A percentile compares a stretch with the other conserved stretches of the same genome.
Evolutionary conservation across 2,888 invertebrate genomes (phyloP).

Genomic region (Sarcophaga rosellei): DNA sequence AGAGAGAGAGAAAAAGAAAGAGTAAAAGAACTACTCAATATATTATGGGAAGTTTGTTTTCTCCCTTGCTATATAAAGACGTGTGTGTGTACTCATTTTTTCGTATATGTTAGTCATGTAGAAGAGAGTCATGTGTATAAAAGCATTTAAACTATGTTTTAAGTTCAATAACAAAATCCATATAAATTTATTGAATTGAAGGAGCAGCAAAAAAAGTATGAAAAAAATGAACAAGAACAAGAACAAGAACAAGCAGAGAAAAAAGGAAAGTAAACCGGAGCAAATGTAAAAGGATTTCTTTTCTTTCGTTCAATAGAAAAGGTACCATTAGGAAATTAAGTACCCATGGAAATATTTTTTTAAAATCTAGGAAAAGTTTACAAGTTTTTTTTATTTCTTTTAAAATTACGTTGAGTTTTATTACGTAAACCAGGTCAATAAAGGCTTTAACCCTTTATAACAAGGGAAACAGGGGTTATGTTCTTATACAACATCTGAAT

Average conservation of each 20-base stretch:
- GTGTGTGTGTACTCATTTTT: neutral
- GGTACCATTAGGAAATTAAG: no score
- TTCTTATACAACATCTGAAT: no score
- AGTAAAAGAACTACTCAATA: neutral
- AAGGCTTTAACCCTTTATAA: no score
- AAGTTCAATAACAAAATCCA: constrained; percentile 50
- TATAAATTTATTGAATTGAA: constrained; percentile 9
- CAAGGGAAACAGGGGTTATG: no score
- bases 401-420: no score
- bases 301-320: no score
- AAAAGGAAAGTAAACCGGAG: neutral
- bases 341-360: no score
- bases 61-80: neutral
- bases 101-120: neutral
- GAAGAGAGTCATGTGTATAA: neutral
- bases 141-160: constrained; percentile 28
- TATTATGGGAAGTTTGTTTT: no score
- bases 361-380: no score
- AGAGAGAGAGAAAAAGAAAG: neutral
- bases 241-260: neutral
- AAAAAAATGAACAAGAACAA: neutral
- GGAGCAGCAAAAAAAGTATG: neutral
- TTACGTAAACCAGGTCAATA: no score
- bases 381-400: no score
- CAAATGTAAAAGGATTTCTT: neutral